phyloP scores from a whole-genome alignment of 2,113 vertebrate species.

The Toxotes chatareus region DNA sequence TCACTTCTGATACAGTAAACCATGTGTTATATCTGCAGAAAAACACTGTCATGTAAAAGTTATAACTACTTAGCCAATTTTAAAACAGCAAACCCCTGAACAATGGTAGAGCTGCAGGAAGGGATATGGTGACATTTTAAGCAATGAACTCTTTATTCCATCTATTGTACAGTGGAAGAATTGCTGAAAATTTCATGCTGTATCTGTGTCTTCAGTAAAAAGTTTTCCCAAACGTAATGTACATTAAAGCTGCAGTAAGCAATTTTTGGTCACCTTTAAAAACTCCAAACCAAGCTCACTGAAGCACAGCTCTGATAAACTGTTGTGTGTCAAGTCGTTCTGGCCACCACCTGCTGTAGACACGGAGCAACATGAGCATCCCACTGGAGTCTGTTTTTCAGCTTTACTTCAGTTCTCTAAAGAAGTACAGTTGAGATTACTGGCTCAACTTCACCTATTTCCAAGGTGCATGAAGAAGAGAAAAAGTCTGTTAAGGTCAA shows the following conservation, averaged over 20 bases:
- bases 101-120: not conserved
- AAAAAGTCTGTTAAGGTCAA: not conserved
- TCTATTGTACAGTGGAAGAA: conserved; percentile 4
- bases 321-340: conserved; percentile 1
- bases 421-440: not conserved
- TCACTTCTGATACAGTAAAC: conserved; percentile 18
- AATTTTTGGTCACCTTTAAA: not conserved
- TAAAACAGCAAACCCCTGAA: not conserved
- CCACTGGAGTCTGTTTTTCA: not conserved
- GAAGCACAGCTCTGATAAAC: conserved; percentile 13
- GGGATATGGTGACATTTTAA: conserved; percentile 12
- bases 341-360: conserved; percentile 14
- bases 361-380: not conserved
- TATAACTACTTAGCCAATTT: conserved; percentile 1
- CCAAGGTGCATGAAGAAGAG: not conserved
- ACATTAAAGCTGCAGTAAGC: not conserved
- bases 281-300: not conserved
- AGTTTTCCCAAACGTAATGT: not conserved
- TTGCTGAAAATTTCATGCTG: not conserved
- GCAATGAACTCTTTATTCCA: conserved; percentile 18
- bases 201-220: not conserved
- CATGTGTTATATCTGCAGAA: conserved; percentile 22
- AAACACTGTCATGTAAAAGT: conserved; percentile 28
- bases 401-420: not conserved
- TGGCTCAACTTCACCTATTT: not conserved